Evolutionary conservation across 2,888 invertebrate genomes (phyloP).

Genomic region (Ophraella communa): DNA sequence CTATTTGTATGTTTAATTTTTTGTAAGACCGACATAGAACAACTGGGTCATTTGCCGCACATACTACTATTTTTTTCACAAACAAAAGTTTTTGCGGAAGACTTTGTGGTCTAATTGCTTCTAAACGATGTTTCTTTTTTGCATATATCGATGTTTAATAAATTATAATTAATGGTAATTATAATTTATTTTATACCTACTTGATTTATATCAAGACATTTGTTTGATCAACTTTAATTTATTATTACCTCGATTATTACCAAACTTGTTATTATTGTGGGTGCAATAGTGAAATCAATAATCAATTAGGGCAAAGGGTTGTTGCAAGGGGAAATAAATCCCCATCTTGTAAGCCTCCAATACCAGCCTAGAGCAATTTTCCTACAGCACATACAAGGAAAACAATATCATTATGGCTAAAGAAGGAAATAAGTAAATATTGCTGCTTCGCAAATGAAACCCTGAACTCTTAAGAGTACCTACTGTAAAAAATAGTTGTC

Average conservation of each 20-base stretch:
- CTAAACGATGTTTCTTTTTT: neutral
- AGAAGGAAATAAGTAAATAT: too few species aligned
- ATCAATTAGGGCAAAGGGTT: too few species aligned
- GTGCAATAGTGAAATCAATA: too few species aligned
- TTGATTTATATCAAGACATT: neutral
- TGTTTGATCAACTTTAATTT: too few species aligned
- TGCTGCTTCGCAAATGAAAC: too few species aligned
- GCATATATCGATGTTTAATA: neutral
- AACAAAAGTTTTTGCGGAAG: slow-evolving; percentile 31
- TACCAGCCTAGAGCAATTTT: too few species aligned
- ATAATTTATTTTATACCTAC: neutral
- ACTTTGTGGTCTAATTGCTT: slow-evolving; percentile 36
- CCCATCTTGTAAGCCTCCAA: too few species aligned
- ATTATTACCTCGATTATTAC: neutral
- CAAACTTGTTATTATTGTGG: neutral
- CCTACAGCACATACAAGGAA: too few species aligned
- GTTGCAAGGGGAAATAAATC: too few species aligned
- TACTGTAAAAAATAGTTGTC: too few species aligned
- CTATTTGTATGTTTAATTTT: neutral
- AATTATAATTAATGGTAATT: neutral
- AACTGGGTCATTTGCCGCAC: slow-evolving; percentile 32
- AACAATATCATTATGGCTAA: too few species aligned
- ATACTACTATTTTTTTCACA: slow-evolving; percentile 21
- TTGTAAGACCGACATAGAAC: neutral
- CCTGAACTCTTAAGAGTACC: too few species aligned